A percentile compares a stretch with the other conserved stretches of the same genome.
These are phyloP conservation scores for Ptycholaimellus sp. DNA, from an alignment of 2,888 invertebrate species.

Conservation along the genomic window DNA sequence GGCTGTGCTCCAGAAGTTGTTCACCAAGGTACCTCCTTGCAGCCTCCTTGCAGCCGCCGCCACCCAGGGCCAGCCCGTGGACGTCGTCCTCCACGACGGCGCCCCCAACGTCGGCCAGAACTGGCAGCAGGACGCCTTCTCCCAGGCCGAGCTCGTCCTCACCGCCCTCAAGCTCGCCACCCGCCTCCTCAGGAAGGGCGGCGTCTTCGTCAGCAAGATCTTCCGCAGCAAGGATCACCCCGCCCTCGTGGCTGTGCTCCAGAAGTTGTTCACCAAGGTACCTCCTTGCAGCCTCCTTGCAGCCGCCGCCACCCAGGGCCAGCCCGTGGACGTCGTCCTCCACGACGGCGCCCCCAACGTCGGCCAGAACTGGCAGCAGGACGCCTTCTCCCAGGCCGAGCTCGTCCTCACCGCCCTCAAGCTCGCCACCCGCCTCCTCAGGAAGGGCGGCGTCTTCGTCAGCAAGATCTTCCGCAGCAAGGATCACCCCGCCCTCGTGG, in stretches of 20 bases:
- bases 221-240: constrained; percentile 87
- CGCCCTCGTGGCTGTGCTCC: constrained; percentile 72
- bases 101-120: constrained; percentile 84
- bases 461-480: constrained; percentile 88
- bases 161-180: constrained; percentile 73
- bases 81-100: constrained; percentile 80
- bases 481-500: constrained; percentile 77
- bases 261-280: constrained; percentile 74
- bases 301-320: background rate
- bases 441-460: constrained; percentile 80
- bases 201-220: constrained; percentile 93
- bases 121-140: constrained; percentile 90
- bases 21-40: constrained; percentile 51
- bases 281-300: constrained; percentile 3
- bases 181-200: constrained; percentile 60
- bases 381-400: constrained; percentile 63
- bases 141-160: constrained; percentile 46
- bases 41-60: constrained; percentile 44
- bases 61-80: background rate
- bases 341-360: constrained; percentile 98
- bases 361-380: constrained; percentile 72
- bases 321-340: constrained; percentile 45
- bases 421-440: constrained; percentile 62
- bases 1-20: constrained; percentile 85
- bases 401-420: constrained; percentile 61